These are phyloP conservation scores for Amazona guildingii DNA, from an alignment of 2,113 vertebrate species.

Conservation along the genomic window DNA sequence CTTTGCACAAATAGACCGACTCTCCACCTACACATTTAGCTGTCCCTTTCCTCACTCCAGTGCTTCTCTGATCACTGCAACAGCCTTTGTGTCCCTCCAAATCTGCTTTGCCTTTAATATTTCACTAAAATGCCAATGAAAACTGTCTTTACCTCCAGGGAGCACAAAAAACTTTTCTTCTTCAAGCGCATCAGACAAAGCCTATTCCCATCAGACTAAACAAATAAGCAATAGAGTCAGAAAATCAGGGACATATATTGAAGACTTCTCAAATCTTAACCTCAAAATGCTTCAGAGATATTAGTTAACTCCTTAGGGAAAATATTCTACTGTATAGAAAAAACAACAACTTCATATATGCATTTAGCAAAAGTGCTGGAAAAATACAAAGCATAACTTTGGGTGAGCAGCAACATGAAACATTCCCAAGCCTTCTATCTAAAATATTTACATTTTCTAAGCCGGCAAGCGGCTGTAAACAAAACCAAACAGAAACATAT, in stretches of 20 bases:
- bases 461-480: background rate
- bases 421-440: background rate
- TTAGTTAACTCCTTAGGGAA: conserved; percentile 61
- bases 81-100: conserved; percentile 77
- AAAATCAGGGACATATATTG: conserved; percentile 57
- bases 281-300: conserved; percentile 37
- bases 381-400: background rate
- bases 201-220: conserved; percentile 70
- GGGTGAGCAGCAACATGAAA: background rate
- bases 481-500: background rate
- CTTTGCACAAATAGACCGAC: conserved; percentile 64
- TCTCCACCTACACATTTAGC: conserved; percentile 61
- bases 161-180: conserved; percentile 61
- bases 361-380: conserved; percentile 15
- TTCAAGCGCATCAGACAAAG: conserved; percentile 59
- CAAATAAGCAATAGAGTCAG: conserved; percentile 65
- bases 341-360: background rate
- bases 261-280: conserved; percentile 53
- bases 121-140: conserved; percentile 80
- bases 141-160: conserved; percentile 65
- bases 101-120: conserved; percentile 85
- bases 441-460: conserved; percentile 20
- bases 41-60: conserved; percentile 68
- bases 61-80: conserved; percentile 78
- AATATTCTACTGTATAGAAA: background rate